These are phyloP conservation scores for Xiphias gladius DNA, from an alignment of 2,113 vertebrate genomes.

Conservation along the genomic window DNA sequence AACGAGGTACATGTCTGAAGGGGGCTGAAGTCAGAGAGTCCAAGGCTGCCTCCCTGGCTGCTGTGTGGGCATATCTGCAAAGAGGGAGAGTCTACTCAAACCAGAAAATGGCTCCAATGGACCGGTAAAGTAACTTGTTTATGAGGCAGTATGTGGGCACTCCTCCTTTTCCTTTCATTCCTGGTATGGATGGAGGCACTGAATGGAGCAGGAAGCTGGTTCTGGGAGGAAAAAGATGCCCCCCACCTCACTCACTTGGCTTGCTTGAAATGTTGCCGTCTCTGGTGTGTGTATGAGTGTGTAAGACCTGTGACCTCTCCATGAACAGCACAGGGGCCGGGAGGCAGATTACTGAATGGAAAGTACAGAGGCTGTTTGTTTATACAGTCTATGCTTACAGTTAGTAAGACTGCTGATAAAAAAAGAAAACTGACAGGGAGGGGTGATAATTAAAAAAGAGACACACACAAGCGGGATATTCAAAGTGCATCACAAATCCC, in stretches of 20 bases:
- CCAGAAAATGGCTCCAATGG: conserved; percentile 42
- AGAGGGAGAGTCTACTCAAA: conserved; percentile 19
- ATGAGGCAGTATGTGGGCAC: conserved; percentile 20
- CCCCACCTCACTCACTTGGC: conserved; percentile 8
- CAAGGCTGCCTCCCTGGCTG: too few relatives aligned
- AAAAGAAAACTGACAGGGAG: background rate
- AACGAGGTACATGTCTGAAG: conserved; percentile 21
- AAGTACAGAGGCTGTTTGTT: conserved; percentile 58
- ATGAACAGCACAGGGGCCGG: conserved; percentile 21
- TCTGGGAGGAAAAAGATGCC: conserved; percentile 59
- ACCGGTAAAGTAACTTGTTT: conserved; percentile 51
- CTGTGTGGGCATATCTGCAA: too few relatives aligned
- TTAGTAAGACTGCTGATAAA: conserved; percentile 29
- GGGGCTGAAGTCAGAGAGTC: too few relatives aligned
- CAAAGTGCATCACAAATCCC: background rate
- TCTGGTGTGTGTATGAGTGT: conserved; percentile 29
- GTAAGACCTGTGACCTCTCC: conserved; percentile 55
- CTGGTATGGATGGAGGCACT: conserved; percentile 42
- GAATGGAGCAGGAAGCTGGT: conserved; percentile 52
- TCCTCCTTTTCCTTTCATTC: conserved; percentile 44
- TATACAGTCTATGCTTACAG: conserved; percentile 52
- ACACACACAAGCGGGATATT: background rate
- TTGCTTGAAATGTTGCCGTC: conserved; percentile 55
- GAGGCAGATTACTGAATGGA: conserved; percentile 54
- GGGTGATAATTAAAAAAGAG: conserved; percentile 6